phyloP scores from a whole-genome alignment of 1,140 invertebrate genomes.

The Aphis gossypii region DNA sequence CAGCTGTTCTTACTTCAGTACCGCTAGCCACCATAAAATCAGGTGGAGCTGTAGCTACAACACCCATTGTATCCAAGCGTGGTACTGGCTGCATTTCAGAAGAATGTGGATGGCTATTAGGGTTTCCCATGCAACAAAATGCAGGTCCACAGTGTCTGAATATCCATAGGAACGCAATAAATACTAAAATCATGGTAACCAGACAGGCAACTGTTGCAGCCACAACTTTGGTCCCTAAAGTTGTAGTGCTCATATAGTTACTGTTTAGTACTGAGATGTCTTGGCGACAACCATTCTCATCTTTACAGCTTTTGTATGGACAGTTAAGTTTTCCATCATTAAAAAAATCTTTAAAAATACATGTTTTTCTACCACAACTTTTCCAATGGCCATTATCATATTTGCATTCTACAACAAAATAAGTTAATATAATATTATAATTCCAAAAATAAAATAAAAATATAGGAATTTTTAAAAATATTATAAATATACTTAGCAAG shows the following conservation, averaged over 20 bases:
- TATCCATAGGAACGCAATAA: constrained; percentile 62
- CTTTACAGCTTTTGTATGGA: constrained; percentile 62
- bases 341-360: constrained; percentile 62
- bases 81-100: constrained; percentile 58
- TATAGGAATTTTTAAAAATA: background rate
- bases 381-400: constrained; percentile 55
- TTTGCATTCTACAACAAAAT: constrained; percentile 56
- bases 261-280: background rate
- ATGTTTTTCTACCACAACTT: constrained; percentile 60
- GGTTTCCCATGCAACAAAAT: constrained; percentile 42
- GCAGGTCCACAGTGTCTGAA: constrained; percentile 61
- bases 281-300: constrained; percentile 61
- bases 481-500: background rate
- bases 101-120: constrained; percentile 55
- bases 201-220: constrained; percentile 61
- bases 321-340: constrained; percentile 63
- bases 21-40: background rate
- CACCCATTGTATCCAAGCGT: constrained; percentile 56
- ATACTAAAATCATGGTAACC: constrained; percentile 63
- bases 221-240: constrained; percentile 48
- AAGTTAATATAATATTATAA: background rate
- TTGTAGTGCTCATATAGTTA: constrained; percentile 13
- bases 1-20: constrained; percentile 41
- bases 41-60: constrained; percentile 60
- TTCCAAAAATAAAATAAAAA: background rate